Conservation (phyloP, 2,113 vertebrate genomes). For the Ageneiosus marmoratus region DNA sequence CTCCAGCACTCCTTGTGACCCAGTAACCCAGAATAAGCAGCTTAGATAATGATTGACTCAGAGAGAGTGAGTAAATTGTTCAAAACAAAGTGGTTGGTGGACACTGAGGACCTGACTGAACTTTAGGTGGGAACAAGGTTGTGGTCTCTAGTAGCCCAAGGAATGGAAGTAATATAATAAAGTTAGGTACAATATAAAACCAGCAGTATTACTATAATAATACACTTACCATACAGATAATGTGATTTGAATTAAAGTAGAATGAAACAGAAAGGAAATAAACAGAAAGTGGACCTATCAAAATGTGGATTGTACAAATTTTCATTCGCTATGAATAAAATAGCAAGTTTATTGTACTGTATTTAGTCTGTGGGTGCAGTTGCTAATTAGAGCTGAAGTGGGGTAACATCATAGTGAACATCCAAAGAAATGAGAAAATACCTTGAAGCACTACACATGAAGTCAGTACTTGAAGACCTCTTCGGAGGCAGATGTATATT, state of each 20-base stretch:
- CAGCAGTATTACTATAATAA: neutral
- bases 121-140: neutral
- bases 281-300: neutral
- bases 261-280: neutral
- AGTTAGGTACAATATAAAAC: neutral
- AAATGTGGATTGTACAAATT: neutral
- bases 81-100: neutral
- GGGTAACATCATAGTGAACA: neutral
- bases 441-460: neutral
- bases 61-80: neutral
- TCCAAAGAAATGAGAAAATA: neutral
- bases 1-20: too few species aligned
- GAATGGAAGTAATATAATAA: neutral
- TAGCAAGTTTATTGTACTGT: neutral
- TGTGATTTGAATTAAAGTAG: slow-evolving; percentile 32
- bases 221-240: neutral
- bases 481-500: neutral
- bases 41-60: too few species aligned
- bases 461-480: neutral
- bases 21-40: too few species aligned
- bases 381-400: neutral
- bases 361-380: neutral
- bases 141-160: neutral
- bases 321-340: neutral
- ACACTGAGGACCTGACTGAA: neutral